These are phyloP conservation scores for Muscicapa striata DNA, from an alignment of 2,797 vertebrate species.

Conservation along the genomic window DNA sequence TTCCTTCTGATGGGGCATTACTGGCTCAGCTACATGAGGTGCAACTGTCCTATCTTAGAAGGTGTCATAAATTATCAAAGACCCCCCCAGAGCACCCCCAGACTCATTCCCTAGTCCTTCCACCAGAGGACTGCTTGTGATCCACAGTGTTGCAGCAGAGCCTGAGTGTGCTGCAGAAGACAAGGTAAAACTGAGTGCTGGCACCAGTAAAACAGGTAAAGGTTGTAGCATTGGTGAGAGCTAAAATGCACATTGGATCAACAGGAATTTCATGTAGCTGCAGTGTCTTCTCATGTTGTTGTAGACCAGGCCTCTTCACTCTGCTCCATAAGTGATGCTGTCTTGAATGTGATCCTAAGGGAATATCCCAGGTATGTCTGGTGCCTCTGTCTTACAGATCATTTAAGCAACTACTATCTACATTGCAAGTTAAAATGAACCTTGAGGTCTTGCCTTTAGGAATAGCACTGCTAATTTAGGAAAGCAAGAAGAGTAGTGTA, in stretches of 20 bases:
- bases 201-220: neutral
- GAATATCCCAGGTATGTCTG: neutral
- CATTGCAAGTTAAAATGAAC: neutral
- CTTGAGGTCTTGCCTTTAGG: neutral
- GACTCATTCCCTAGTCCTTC: neutral
- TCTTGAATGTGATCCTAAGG: neutral
- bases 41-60: neutral
- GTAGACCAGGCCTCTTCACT: neutral
- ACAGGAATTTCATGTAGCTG: neutral
- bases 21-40: neutral
- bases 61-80: neutral
- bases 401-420: neutral
- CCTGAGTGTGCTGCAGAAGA: neutral
- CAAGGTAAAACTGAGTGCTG: neutral
- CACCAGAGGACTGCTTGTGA: too few relatives aligned
- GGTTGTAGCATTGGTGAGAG: neutral
- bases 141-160: neutral
- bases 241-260: neutral
- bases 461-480: neutral
- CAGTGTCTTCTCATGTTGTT: rapidly evolving
- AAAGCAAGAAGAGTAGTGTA: neutral
- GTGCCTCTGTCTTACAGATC: neutral
- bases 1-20: neutral
- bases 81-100: neutral
- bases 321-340: neutral